Conservation (phyloP, 1,140 invertebrate species). For the Homalodisca vitripennis region DNA sequence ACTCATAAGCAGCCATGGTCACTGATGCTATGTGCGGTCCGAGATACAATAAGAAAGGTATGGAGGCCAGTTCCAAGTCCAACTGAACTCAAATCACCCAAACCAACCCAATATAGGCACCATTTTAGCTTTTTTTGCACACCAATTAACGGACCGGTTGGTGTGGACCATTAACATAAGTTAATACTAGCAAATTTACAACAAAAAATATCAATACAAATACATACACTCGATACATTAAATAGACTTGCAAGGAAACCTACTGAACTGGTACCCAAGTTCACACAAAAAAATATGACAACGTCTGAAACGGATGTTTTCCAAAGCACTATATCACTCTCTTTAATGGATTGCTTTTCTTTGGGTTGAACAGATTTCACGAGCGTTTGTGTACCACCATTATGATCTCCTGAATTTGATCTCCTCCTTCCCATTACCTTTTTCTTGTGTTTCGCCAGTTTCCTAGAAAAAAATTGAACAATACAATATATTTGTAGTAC, state of each 20-base stretch:
- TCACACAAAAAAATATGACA: conserved; percentile 45
- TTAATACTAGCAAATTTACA: background rate
- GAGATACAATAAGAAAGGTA: conserved; percentile 94
- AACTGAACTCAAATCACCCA: conserved; percentile 95
- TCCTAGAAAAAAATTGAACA: conserved; percentile 1
- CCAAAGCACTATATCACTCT: conserved; percentile 66
- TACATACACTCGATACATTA: conserved; percentile 6
- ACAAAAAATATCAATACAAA: background rate
- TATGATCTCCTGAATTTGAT: background rate
- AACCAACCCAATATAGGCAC: conserved; percentile 91
- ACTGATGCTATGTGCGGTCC: conserved; percentile 91
- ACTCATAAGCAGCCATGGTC: conserved; percentile 98
- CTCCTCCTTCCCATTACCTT: background rate
- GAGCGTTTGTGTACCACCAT: background rate
- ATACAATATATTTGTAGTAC: too few species aligned
- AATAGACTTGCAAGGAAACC: background rate
- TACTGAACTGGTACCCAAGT: background rate
- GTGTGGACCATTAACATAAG: conserved; percentile 57
- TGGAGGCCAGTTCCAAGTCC: conserved; percentile 97
- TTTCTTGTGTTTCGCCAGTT: conserved; percentile 22
- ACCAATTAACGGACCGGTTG: conserved; percentile 53
- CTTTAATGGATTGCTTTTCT: background rate
- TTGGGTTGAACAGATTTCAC: background rate
- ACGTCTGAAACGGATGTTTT: conserved; percentile 75
- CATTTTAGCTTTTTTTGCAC: conserved; percentile 59